A percentile compares a stretch with the other conserved stretches of the same genome.
These are phyloP conservation scores for Alsophila aescularia DNA, from an alignment of 2,888 invertebrate genomes.

Conservation along the genomic window DNA sequence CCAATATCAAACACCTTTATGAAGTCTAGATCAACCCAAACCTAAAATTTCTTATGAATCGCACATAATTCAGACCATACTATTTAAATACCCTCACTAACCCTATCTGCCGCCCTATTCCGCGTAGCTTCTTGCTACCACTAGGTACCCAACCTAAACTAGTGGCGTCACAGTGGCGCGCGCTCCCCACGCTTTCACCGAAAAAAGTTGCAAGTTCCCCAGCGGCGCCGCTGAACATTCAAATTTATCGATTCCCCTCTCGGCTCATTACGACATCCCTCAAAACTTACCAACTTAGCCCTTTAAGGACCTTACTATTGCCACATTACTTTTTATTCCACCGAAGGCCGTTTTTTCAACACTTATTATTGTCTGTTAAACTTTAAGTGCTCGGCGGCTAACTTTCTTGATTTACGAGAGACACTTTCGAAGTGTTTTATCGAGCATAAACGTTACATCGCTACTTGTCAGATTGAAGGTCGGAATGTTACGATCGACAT, in stretches of 20 bases:
- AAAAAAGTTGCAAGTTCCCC: conserved; percentile 84
- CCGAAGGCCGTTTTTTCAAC: conserved; percentile 77
- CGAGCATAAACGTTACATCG: conserved; percentile 82
- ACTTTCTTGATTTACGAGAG: conserved; percentile 82
- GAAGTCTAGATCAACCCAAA: too few relatives aligned
- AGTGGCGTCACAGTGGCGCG: conserved; percentile 76
- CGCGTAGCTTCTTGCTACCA: conserved; percentile 15
- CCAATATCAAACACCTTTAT: too few relatives aligned
- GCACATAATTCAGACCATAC: too few relatives aligned
- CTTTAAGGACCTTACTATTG: conserved; percentile 72
- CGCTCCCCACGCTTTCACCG: conserved; percentile 68
- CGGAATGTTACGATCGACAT: conserved; percentile 63
- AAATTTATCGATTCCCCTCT: conserved; percentile 83
- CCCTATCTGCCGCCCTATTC: too few relatives aligned
- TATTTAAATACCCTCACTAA: too few relatives aligned
- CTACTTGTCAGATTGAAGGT: conserved; percentile 83
- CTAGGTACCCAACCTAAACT: conserved; percentile 40
- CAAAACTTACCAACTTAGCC: conserved; percentile 81
- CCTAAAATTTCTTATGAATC: too few relatives aligned
- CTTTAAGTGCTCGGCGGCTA: conserved; percentile 82
- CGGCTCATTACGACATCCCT: conserved; percentile 82
- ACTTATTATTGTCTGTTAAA: conserved; percentile 84
- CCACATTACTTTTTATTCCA: conserved; percentile 80
- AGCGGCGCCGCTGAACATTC: conserved; percentile 82
- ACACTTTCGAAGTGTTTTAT: conserved; percentile 82